Evolutionary conservation across 1,140 invertebrate species (phyloP), one percentile per base, ranked within the genome.

Genomic region (Diorhabda elongata): DNA sequence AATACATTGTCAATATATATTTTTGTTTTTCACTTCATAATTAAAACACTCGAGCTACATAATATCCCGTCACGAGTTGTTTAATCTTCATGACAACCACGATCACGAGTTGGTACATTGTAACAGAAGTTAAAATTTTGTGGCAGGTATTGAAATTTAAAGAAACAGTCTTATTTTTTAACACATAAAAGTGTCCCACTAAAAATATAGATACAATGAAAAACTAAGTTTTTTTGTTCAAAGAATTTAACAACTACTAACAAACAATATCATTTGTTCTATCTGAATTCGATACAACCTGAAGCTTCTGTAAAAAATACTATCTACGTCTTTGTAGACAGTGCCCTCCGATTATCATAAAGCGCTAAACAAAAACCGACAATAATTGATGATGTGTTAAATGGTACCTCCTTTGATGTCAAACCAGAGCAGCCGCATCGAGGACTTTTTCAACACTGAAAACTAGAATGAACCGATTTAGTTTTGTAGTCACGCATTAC

Each of bases 311-410:
- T 26, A 26, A 9, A 26, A 9, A 58, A 60, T 26, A 7, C 42
- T 60, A 8, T 60, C 42, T 11, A 42, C 58, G 58, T 41, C 42
- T 42, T 41, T 2, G 7, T 42, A 42, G 26, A 7, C 9, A 42
- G 26, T 42, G 42, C 26, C 2, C 26, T 26, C 26, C 9, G 42
- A 60, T 42, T 60, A 26, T 60, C 26, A 26, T 42, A 60, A 42
- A 60, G 9, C 58, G 26, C n/a, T 26, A 60, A 42, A 60, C 58
- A 62, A 62, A 62, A 64, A 64, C 44, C 47, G 63, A 44, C 56
- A 9, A 61, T 58, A 70, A 61, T 58, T 61, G 64, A 67, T 60
- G 65, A 67, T 60, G 65, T 67, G 65, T 60, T 67, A n/a, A 67
- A 60, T 52, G 65, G n/a, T 67, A 42, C 58, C 26, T 67, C 58